Evolutionary conservation across 2,888 invertebrate species (phyloP), one percentile per base, ranked within the genome.

Genomic region (Gisinianus flammeolus): DNA sequence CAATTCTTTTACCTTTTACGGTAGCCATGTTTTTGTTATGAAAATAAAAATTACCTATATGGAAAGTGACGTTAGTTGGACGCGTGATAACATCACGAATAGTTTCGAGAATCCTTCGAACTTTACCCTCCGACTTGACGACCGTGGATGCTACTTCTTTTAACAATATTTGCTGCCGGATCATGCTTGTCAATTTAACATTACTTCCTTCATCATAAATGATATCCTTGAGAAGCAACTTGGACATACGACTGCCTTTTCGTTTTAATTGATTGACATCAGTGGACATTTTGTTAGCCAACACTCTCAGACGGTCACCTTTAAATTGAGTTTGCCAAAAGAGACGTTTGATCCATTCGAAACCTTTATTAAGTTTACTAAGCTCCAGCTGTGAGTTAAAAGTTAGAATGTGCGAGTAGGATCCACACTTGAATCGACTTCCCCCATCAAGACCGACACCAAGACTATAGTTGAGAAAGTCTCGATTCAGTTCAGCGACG

Each of bases 241-340:
- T 86, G 8, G 91, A 91, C 85, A 96, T 91, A 81, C 90, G 90
- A 85, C 91, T 88, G 2, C 95, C 96, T 79, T 91, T 90, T 54
- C 93, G 88, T 86, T 93, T 93, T 75, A 91, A 90, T 87, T 93
- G 91, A 0, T 94, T 90, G 2, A 68, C 33, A 8, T 68, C 93
- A 84, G 94, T 95, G 69, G 92, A 90, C 88, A 96, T 90, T 87
- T 95, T 93, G 80, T 92, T 91, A 0, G 93, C 93, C 82, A 94
- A 91, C 31, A 94, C 92, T 85, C 92, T 90, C 67, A 95, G 87
- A 81, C 95, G 88, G 72, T 94, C 94, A 19, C 90, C 89, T 0
- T 91, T 92, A 83, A 95, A 90, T 82, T 91, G 90, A 0, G 93
- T 91, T 8, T 91, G 87, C 85, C 91, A 93, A 35, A 96, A 86